Conservation (phyloP, 2,113 vertebrate species). For the Gadus chalcogrammus region DNA sequence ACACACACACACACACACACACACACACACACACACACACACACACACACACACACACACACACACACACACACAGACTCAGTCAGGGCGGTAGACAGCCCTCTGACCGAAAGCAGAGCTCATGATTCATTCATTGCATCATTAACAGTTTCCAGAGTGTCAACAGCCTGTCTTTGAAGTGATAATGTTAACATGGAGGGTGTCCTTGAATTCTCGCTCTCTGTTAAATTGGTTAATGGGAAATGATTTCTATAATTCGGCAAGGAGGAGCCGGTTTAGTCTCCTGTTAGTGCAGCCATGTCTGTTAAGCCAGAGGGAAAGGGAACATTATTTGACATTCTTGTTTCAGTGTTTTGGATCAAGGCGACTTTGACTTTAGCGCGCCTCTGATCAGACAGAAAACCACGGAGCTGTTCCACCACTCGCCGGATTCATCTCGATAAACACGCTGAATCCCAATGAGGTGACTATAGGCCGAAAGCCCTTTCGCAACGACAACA, state of each 20-base stretch:
- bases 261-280: conserved; percentile 61
- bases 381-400: too few relatives aligned
- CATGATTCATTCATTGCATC: conserved; percentile 71
- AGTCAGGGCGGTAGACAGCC: conserved; percentile 32
- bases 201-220: conserved; percentile 67
- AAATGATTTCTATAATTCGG: conserved; percentile 70
- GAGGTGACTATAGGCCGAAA: neutral
- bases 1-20: too few relatives aligned
- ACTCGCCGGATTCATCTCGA: neutral
- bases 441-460: conserved; percentile 12
- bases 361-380: too few relatives aligned
- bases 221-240: conserved; percentile 72
- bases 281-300: conserved; percentile 67
- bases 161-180: conserved; percentile 76
- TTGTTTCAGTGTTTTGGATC: too few relatives aligned
- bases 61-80: conserved; percentile 11
- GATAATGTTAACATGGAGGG: conserved; percentile 74
- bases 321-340: neutral
- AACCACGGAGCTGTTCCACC: too few relatives aligned
- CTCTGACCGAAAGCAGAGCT: conserved; percentile 59
- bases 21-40: neutral
- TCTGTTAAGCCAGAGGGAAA: conserved; percentile 60
- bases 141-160: conserved; percentile 66
- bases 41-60: too few relatives aligned
- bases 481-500: neutral